A percentile compares a stretch with the other conserved stretches of the same genome.
Conservation (phyloP, 2,113 vertebrate genomes). For the Silurus glanis region DNA sequence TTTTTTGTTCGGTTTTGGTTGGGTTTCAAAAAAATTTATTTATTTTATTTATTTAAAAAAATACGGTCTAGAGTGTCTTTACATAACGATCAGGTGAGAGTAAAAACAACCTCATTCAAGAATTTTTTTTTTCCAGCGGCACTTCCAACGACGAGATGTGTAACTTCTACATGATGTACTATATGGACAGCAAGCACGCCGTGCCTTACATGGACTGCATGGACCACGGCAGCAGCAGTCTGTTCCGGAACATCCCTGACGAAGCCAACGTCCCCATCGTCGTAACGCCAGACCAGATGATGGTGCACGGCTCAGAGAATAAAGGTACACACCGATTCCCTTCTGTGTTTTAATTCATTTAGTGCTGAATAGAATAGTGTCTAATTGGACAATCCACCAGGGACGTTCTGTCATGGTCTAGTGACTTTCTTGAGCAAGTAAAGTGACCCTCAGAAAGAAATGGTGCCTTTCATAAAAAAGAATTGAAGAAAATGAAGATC, state of each 20-base stretch:
- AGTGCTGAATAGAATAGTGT: not conserved
- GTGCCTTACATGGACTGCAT: conserved; percentile 89
- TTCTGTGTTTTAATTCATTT: not conserved
- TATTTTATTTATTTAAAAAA: too few relatives aligned
- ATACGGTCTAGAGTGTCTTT: not conserved
- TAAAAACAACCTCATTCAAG: not conserved
- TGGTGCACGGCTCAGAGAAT: conserved; percentile 72
- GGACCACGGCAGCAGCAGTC: conserved; percentile 74
- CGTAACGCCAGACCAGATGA: conserved; percentile 75
- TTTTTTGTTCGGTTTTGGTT: not conserved
- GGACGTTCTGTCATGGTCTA: not conserved
- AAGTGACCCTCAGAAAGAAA: not conserved
- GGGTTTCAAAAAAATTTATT: not conserved
- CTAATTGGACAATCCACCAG: not conserved
- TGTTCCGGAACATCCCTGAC: conserved; percentile 83
- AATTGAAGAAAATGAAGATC: not conserved
- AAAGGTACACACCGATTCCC: conserved; percentile 70
- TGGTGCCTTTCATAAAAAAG: not conserved
- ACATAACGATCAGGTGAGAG: not conserved
- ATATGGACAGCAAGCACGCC: conserved; percentile 89
- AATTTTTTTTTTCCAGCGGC: conserved; percentile 70
- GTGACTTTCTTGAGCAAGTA: not conserved
- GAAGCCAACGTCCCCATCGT: conserved; percentile 86
- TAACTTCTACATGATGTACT: conserved; percentile 99
- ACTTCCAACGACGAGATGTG: conserved; percentile 96